Conservation (phyloP, 2,888 invertebrate genomes). For the Athripsodes cinereus region DNA sequence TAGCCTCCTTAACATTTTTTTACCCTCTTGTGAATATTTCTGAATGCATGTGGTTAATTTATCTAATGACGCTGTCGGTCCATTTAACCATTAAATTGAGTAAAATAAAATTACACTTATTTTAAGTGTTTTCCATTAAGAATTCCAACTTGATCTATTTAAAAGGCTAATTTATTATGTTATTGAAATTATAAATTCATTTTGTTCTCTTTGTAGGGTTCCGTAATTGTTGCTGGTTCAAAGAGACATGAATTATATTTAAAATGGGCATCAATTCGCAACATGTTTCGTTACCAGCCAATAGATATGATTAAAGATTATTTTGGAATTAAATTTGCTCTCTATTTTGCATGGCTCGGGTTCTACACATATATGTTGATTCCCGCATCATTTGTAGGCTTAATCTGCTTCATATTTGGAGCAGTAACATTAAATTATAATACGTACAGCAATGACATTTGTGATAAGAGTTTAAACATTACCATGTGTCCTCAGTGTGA, state of each 20-base stretch:
- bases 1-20: too few relatives aligned
- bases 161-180: too few relatives aligned
- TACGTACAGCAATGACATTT: constrained; percentile 51
- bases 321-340: constrained; percentile 69
- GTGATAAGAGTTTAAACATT: constrained; percentile 44
- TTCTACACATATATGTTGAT: constrained; percentile 81
- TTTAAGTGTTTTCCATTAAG: too few relatives aligned
- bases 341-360: constrained; percentile 82
- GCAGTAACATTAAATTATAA: constrained; percentile 43
- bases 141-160: too few relatives aligned
- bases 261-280: constrained; percentile 65
- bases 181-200: too few relatives aligned
- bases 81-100: too few relatives aligned
- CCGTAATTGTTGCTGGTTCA: constrained; percentile 42
- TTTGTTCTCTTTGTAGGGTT: constrained; percentile 46
- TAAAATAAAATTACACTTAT: too few relatives aligned
- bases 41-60: too few relatives aligned
- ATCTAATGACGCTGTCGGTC: too few relatives aligned
- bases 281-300: constrained; percentile 69
- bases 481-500: constrained; percentile 82
- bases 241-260: constrained; percentile 52
- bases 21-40: too few relatives aligned
- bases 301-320: constrained; percentile 71
- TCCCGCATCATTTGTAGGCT: constrained; percentile 62
- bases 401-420: constrained; percentile 60